Conservation (phyloP, 2,888 invertebrate genomes). For the Dynastes hyllus region DNA sequence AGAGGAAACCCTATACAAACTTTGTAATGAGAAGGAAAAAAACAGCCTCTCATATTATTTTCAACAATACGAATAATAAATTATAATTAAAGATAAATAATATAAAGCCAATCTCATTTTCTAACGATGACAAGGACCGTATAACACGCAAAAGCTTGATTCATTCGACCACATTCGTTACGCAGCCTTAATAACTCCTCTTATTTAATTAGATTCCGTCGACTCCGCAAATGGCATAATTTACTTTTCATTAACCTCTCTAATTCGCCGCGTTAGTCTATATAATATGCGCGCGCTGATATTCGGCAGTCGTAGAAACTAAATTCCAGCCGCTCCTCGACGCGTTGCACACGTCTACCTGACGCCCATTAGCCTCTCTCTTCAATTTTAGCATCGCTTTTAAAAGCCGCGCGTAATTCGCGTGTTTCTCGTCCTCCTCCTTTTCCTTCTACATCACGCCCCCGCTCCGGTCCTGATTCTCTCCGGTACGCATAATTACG, state of each 20-base stretch:
- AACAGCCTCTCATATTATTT: too few species aligned
- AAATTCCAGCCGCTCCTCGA: background rate
- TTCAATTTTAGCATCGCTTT: background rate
- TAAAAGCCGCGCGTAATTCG: background rate
- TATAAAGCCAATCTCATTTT: too few species aligned
- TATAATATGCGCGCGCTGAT: background rate
- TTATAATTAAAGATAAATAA: too few species aligned
- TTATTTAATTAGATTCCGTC: too few species aligned
- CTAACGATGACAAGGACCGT: too few species aligned
- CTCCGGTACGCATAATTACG: conserved; percentile 45
- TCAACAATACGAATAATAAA: too few species aligned
- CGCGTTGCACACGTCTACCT: background rate
- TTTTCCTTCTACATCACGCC: background rate
- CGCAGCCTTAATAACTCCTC: too few species aligned
- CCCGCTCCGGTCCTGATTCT: background rate
- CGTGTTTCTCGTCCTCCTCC: background rate
- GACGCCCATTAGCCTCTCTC: background rate
- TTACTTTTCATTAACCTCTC: conserved; percentile 19
- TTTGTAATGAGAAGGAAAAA: too few species aligned
- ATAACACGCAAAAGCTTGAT: too few species aligned
- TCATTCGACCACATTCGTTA: too few species aligned
- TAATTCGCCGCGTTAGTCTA: conserved; percentile 3
- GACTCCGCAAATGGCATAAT: conserved; percentile 10
- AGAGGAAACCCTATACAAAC: too few species aligned
- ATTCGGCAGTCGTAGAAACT: conserved; percentile 5